Evolutionary conservation across 1,140 invertebrate genomes (phyloP), one percentile per base, ranked within the genome.

Genomic region (Drosophila athabasca): DNA sequence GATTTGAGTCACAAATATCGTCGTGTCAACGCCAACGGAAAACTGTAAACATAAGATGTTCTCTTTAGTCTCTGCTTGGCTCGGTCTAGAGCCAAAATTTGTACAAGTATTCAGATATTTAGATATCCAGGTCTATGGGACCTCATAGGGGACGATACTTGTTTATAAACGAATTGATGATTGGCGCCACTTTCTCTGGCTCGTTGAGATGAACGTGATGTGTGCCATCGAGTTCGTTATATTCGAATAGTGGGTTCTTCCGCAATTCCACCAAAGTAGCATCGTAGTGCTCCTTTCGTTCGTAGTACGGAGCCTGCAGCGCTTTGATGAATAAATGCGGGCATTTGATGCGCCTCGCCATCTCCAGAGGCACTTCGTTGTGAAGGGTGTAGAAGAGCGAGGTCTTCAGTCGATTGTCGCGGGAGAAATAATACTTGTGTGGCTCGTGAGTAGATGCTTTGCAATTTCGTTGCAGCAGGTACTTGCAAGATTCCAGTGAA

Each of bases 191-290:
- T 62, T 90, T 85, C 76, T 94, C 92, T 1, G 95, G 94, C 76
- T 95, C 92, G 58, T 94, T 95, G 44, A 97, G 92, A 90, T 97
- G 96, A 8, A 95, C 92, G 90, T 96, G 95, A 92, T 97, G 96
- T 6, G 93, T 94, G 11, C 95, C 95, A n/a, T 94, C 92, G 1
- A 96, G 90, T 70, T 94, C 93, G 50, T 94, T 92, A 62, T 93
- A 94, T 76, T 94, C 92, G 82, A 95, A 96, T 31, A 94, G 92
- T 1, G 92, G 90, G 80, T 94, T 95, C 53, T 90, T 89, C 57
- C 91, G 90, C 24, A 96, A 82, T 7, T 94, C 79, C 35, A 93
- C 92, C 2, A 94, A 43, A 44, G 94, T 92, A 62, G 94, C 93
- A 29, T 93, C 92, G 73, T 93, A 93, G 62, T 93, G 76, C 75